Base-by-base conservation (phyloP, 2,888 invertebrate genomes). In the Ectemnius continuus region DNA sequence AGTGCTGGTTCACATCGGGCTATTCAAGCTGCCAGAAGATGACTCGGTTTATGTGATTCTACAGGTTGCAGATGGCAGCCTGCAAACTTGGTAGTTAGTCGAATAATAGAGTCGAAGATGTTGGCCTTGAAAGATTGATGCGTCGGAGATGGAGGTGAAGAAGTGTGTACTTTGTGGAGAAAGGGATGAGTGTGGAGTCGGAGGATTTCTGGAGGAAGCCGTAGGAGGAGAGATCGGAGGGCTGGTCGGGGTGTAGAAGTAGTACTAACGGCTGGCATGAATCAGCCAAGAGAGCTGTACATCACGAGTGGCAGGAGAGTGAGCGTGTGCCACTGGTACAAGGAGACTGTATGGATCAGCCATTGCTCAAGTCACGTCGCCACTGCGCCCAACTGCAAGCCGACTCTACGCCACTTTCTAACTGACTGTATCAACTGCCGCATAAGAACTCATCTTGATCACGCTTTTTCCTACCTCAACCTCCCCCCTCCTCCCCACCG, bases 271-370 rank as follows among this genome's bases (percentile, higher is more conserved):
- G 71, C 63, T 69, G 58, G 66, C 71, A 75, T 77, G 77, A 72
- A 77, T 76, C 77, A 77, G 77, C 69, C 72, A 14, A 67, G 69
- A 72, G 77, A 61, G 69, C 63, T 77, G 69, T 72, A 72, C 69
- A 72, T 77, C 77, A 77, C 58, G 36, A 48, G 46, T 68, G 76
- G 69, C 61, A 62, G 68, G 46, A n/a, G 52, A 59, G 28, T 58
- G 62, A 56, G 60, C 63, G 47, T 56, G 52, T 72, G 69, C n/a
- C 66, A 76, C 52, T 52, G 16, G 72, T 72, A 69, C 72, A 61
- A 72, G 63, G 76, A 76, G 76, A 76, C 77, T 67, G 76, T 67
- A 76, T 72, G 67, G 77, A 77, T 77, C 77, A 72, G 69, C 76
- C 77, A 72, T 75, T 76, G 56, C 76, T 77, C 77, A 72, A 66